These are phyloP conservation scores for Panorpa germanica DNA, from an alignment of 2,888 invertebrate species.

Conservation along the genomic window DNA sequence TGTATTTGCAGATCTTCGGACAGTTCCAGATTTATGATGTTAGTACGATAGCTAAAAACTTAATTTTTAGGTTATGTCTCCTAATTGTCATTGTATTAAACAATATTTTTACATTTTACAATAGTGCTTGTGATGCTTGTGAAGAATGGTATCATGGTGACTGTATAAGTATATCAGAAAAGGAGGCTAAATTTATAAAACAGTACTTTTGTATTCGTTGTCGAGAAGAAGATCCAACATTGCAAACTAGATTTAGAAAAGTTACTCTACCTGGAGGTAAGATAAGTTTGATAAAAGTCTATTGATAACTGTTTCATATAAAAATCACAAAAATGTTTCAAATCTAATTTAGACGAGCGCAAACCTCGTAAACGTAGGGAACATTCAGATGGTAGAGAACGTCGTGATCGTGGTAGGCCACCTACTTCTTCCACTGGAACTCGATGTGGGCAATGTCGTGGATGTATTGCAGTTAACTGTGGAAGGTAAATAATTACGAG, in stretches of 20 bases:
- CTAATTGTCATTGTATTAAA: background rate
- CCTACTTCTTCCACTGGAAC: slow-evolving; percentile 8
- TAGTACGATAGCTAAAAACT: too few relatives aligned
- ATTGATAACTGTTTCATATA: too few relatives aligned
- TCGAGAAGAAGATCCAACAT: slow-evolving; percentile 60
- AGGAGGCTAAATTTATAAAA: slow-evolving; percentile 82
- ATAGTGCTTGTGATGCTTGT: slow-evolving; percentile 85
- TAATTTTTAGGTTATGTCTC: background rate
- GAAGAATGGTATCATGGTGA: slow-evolving; percentile 99
- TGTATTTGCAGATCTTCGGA: slow-evolving; percentile 91
- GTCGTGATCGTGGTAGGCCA: slow-evolving; percentile 9
- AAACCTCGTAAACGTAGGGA: slow-evolving; percentile 19
- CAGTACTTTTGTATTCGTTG: slow-evolving; percentile 84
- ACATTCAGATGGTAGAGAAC: too few relatives aligned
- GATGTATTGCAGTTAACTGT: slow-evolving; percentile 33
- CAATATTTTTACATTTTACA: slow-evolving; percentile 14
- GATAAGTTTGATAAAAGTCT: slow-evolving; percentile 11
- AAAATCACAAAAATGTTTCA: too few relatives aligned
- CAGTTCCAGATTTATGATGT: slow-evolving; percentile 94
- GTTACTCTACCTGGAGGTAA: slow-evolving; percentile 18
- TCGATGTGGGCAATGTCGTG: slow-evolving; percentile 57
- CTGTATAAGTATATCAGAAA: slow-evolving; percentile 87
- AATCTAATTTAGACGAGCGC: slow-evolving; percentile 19
- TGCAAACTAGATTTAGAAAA: slow-evolving; percentile 34
- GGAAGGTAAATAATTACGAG: slow-evolving; percentile 18